Conservation (phyloP, 2,113 vertebrate genomes). For the Psilopsiagon aymara region DNA sequence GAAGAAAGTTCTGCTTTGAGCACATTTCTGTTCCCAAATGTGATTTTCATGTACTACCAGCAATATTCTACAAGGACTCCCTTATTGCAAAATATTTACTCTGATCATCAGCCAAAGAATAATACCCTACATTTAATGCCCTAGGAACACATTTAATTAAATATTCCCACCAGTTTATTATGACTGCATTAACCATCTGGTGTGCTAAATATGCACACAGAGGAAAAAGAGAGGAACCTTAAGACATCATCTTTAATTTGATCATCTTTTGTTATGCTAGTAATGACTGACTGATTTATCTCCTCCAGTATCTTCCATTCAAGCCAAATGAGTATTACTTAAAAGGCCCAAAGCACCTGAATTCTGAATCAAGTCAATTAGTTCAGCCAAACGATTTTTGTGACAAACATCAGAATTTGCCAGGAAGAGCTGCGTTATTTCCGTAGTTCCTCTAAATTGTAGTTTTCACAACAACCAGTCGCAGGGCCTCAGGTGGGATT, state of each 20-base stretch:
- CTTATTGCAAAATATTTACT: slow-evolving; percentile 61
- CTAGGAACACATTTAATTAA: slow-evolving; percentile 57
- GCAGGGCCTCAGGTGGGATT: background rate
- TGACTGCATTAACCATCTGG: slow-evolving; percentile 54
- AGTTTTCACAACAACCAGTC: background rate
- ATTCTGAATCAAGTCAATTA: background rate
- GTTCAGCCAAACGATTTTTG: background rate
- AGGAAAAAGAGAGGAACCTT: slow-evolving; percentile 3
- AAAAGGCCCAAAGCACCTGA: background rate
- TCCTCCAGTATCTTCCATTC: background rate
- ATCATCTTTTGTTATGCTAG: background rate
- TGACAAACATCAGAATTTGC: background rate
- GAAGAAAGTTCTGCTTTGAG: slow-evolving; percentile 8
- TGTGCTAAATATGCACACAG: slow-evolving; percentile 12
- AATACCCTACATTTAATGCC: slow-evolving; percentile 31
- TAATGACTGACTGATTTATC: background rate
- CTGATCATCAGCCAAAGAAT: slow-evolving; percentile 50
- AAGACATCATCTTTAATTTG: slow-evolving; percentile 24
- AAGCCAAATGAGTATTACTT: background rate
- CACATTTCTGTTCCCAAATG: background rate
- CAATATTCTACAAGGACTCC: slow-evolving; percentile 4
- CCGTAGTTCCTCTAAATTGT: background rate
- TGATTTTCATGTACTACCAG: slow-evolving; percentile 15
- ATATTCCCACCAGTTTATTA: slow-evolving; percentile 56
- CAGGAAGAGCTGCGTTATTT: background rate